A percentile compares a stretch with the other conserved stretches of the same genome.
Evolutionary conservation across 2,888 invertebrate genomes (phyloP).

Genomic region (Saturnia japonica): DNA sequence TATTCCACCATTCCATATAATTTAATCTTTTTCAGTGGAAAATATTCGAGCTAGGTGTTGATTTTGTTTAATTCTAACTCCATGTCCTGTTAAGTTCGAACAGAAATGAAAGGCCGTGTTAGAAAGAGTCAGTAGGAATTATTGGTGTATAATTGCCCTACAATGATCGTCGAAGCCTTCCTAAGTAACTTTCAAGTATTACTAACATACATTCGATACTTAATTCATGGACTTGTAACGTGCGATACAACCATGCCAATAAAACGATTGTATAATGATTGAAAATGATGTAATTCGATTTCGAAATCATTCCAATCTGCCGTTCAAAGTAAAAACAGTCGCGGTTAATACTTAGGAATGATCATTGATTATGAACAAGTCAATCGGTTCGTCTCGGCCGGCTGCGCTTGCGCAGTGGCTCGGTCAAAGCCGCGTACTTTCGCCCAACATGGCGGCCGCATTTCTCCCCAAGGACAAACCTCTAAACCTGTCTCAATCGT

Average conservation of each 20-base stretch:
- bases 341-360: constrained; percentile 1
- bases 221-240: not conserved
- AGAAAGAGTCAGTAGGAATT: not conserved
- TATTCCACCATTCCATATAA: not conserved
- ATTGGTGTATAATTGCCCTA: not conserved
- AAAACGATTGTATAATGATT: not conserved
- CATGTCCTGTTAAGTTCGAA: not conserved
- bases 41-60: not conserved
- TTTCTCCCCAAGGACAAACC: constrained; percentile 53
- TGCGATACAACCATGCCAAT: not conserved
- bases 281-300: not conserved
- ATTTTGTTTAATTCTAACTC: not conserved
- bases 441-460: constrained; percentile 42
- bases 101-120: not conserved
- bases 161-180: not conserved
- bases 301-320: not conserved
- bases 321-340: constrained; percentile 20
- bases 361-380: constrained; percentile 14
- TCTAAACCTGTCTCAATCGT: constrained; percentile 39
- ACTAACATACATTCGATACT: not conserved
- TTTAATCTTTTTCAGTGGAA: not conserved
- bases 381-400: constrained; percentile 12
- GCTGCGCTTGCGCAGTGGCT: constrained; percentile 15
- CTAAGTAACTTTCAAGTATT: not conserved
- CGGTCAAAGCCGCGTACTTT: constrained; percentile 40